Evolutionary conservation across 2,113 vertebrate genomes (phyloP).

Genomic region (Zosterops lateralis): DNA sequence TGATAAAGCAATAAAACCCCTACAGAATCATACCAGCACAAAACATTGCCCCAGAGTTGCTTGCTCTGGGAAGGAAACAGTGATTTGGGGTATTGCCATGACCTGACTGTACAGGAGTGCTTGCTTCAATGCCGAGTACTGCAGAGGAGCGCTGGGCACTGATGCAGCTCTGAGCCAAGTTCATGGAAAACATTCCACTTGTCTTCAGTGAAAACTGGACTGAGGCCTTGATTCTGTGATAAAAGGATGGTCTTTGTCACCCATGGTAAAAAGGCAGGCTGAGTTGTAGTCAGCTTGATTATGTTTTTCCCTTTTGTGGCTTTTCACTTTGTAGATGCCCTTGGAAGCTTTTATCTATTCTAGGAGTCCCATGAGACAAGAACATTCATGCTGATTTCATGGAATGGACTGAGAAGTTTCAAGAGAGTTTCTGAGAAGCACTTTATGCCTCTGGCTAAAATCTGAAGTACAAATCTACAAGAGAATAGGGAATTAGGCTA

Average conservation of each 20-base stretch:
- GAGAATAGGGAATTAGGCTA: slow-evolving; percentile 31
- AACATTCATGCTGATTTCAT: slow-evolving; percentile 35
- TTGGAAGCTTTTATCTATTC: slow-evolving; percentile 46
- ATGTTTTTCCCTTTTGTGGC: background rate
- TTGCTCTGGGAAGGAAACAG: background rate
- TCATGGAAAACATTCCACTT: background rate
- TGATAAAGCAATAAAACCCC: background rate
- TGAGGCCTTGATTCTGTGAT: background rate
- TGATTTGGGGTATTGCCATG: background rate
- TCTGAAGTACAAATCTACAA: slow-evolving; percentile 27
- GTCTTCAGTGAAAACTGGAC: background rate
- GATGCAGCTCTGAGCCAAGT: background rate
- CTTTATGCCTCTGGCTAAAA: slow-evolving; percentile 43
- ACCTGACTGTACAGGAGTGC: background rate
- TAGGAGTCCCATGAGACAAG: slow-evolving; percentile 8
- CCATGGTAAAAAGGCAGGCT: background rate
- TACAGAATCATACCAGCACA: background rate
- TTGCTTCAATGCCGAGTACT: accelerated
- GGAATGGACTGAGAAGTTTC: slow-evolving; percentile 37
- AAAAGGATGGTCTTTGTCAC: background rate
- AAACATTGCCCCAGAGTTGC: background rate
- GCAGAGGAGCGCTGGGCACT: background rate
- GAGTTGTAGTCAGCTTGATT: background rate
- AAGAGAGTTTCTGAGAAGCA: slow-evolving; percentile 23
- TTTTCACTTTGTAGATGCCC: slow-evolving; percentile 30